Evolutionary conservation across 2,888 invertebrate species (phyloP), one percentile per base, ranked within the genome.

Genomic region (Thumatha senex): DNA sequence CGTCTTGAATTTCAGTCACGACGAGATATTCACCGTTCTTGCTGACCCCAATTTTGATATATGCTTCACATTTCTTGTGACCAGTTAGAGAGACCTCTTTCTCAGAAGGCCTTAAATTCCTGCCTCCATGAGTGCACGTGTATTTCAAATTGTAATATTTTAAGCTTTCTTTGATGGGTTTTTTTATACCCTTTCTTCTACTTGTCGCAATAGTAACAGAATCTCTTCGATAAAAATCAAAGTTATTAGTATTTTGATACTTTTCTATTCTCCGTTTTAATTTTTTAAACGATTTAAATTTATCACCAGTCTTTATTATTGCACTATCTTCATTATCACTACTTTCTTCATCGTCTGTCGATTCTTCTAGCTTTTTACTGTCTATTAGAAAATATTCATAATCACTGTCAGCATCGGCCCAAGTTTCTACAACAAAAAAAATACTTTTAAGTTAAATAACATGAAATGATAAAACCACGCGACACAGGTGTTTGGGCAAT

Each of bases 371-470:
- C 7, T 45, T 14, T 38, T 36, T 24, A 8, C 13, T 35, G 14
- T 45, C 44, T 8, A 45, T 45, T 15, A 45, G 30, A 45, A 38
- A 45, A 38, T 45, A 45, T 45, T 45, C 45, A 30, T 45, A 45
- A 24, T 45, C 45, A 29, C 45, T 45, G 14, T 45, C 45, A 30
- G 45, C 45, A 15, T 15, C 29, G 11, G 15, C 10, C 2, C 29
- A n/a, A 11, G 44, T 7, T 12, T 38, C 45, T 45, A 36, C 4
- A 38, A 14, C 24, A 4, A 7, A 44, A 35, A 18, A 11, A n/a
- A n/a, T n/a, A n/a, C n/a, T n/a, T n/a, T n/a, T n/a, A n/a, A n/a
- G n/a, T n/a, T n/a, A n/a, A n/a, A n/a, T n/a, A n/a, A n/a, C n/a
- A n/a, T n/a, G n/a, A n/a, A n/a, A n/a, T n/a, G n/a, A n/a, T n/a